Conservation (phyloP, 1,140 invertebrate species). For the Nebria ingens region DNA sequence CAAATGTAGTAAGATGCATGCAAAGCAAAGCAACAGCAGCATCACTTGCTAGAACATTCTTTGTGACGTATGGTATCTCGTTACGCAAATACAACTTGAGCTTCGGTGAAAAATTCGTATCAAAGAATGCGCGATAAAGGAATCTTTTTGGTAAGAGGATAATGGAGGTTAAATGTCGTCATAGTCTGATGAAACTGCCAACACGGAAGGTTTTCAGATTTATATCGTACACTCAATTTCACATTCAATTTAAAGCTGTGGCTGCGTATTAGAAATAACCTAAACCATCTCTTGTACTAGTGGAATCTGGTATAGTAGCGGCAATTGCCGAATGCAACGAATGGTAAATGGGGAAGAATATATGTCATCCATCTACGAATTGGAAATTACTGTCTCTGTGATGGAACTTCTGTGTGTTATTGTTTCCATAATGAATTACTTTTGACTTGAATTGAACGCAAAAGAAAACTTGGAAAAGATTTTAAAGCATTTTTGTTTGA, state of each 20-base stretch:
- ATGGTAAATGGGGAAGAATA: background rate
- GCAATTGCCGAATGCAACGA: background rate
- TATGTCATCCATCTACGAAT: background rate
- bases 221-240: no score
- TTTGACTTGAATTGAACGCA: background rate
- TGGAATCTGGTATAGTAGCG: background rate
- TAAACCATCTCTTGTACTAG: background rate
- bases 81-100: constrained; percentile 9
- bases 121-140: constrained; percentile 8
- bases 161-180: constrained; percentile 7
- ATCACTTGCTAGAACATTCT: background rate
- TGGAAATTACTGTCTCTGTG: background rate
- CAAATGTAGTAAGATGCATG: no score
- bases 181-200: background rate
- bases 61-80: constrained; percentile 7
- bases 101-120: constrained; percentile 7
- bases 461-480: constrained; percentile 5
- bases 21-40: background rate
- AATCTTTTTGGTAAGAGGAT: constrained; percentile 9
- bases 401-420: background rate
- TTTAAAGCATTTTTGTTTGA: background rate
- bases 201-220: no score
- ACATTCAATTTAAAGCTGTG: no score
- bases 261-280: background rate
- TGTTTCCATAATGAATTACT: constrained; percentile 9